A percentile compares a stretch with the other conserved stretches of the same genome.
These are phyloP conservation scores for Galerucella nymphaeae DNA, from an alignment of 2,888 invertebrate species.

Conservation along the genomic window DNA sequence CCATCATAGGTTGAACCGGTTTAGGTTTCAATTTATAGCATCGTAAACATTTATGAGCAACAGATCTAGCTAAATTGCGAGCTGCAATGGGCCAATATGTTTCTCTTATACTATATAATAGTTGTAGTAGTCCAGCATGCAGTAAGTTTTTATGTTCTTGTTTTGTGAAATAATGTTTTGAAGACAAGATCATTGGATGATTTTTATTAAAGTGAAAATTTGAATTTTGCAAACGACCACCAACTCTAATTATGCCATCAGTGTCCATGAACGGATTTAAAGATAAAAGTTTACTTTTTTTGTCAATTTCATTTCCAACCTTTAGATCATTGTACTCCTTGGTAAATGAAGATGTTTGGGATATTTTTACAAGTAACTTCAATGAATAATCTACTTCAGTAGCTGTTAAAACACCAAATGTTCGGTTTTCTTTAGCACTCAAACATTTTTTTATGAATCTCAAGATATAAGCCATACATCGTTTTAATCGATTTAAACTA, in stretches of 20 bases:
- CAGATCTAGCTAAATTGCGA: no score
- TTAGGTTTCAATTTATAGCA: no score
- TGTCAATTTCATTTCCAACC: not conserved
- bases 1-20: no score
- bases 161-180: not conserved
- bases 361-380: not conserved
- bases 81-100: no score
- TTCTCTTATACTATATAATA: no score
- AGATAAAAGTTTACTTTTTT: not conserved
- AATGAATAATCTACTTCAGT: not conserved
- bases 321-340: not conserved
- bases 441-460: not conserved
- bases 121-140: conserved; percentile 18
- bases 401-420: not conserved
- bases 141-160: conserved; percentile 10
- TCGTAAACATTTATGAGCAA: no score
- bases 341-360: not conserved
- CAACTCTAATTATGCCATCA: no score
- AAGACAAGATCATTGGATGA: no score
- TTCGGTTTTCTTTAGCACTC: not conserved
- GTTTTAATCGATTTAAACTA: not conserved
- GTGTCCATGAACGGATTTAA: no score
- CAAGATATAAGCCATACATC: not conserved
- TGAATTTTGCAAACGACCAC: no score
- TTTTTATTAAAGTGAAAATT: no score